A percentile compares a stretch with the other conserved stretches of the same genome.
phyloP scores from a whole-genome alignment of 2,113 vertebrate genomes.

The Illadopsis cleaveri region DNA sequence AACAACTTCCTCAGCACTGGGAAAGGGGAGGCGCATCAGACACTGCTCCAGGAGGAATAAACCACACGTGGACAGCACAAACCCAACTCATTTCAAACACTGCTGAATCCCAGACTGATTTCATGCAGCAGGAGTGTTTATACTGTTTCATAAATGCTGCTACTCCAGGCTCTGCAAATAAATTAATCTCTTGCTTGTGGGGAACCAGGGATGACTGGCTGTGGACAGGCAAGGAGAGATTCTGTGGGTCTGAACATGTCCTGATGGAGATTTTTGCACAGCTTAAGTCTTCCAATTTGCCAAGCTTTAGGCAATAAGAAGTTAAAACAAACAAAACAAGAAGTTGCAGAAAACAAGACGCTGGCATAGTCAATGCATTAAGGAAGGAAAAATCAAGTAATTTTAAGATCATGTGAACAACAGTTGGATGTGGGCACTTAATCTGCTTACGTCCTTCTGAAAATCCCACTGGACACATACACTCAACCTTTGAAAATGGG shows the following conservation, averaged over 20 bases:
- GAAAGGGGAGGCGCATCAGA: not conserved
- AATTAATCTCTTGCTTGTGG: constrained; percentile 28
- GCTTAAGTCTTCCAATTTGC: not conserved
- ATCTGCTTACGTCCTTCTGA: not conserved
- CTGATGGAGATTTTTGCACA: constrained; percentile 47
- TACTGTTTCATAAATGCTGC: constrained; percentile 9
- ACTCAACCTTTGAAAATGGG: not conserved
- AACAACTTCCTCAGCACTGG: not conserved
- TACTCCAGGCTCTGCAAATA: constrained; percentile 71
- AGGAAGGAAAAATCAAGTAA: not conserved
- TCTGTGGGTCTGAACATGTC: constrained; percentile 11
- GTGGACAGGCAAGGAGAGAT: constrained; percentile 76
- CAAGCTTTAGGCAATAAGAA: not conserved
- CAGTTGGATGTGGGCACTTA: not conserved
- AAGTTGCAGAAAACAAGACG: not conserved
- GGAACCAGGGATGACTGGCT: constrained; percentile 68
- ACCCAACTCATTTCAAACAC: not conserved
- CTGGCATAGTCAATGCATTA: not conserved
- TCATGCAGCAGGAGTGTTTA: not conserved
- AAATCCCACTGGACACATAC: not conserved
- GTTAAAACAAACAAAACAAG: not conserved
- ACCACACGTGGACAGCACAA: not conserved
- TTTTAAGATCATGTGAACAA: not conserved
- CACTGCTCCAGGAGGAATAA: not conserved
- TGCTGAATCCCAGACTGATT: not conserved